Evolutionary conservation across 2,888 invertebrate genomes (phyloP).

Genomic region (Sericinus montela): DNA sequence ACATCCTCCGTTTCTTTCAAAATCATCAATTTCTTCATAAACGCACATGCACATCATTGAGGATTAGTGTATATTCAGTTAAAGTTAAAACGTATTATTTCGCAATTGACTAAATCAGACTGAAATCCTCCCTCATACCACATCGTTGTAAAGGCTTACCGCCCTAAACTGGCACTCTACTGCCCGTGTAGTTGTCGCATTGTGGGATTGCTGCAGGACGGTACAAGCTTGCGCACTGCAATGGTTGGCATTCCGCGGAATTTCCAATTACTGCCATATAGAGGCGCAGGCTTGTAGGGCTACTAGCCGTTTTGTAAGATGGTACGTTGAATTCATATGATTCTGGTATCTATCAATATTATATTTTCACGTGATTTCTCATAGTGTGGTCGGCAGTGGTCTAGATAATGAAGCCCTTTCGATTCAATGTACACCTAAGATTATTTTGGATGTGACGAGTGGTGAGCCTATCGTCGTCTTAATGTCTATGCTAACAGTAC

Average conservation of each 20-base stretch:
- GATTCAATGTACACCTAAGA: too few relatives aligned
- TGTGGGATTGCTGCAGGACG: constrained; percentile 41
- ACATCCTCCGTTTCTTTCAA: too few relatives aligned
- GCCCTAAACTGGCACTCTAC: constrained; percentile 23
- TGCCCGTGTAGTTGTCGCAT: constrained; percentile 43
- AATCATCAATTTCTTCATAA: too few relatives aligned
- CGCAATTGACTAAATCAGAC: neutral
- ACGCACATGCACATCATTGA: too few relatives aligned
- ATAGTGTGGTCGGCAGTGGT: too few relatives aligned
- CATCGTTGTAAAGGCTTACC: constrained; percentile 5
- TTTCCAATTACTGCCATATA: constrained; percentile 68
- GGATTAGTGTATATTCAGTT: neutral
- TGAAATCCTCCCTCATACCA: constrained; percentile 6
- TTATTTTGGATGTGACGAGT: too few relatives aligned
- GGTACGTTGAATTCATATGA: constrained; percentile 10
- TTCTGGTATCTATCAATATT: neutral
- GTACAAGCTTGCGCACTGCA: constrained; percentile 33
- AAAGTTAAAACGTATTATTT: constrained; percentile 8
- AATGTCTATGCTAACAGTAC: too few relatives aligned
- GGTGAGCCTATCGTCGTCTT: too few relatives aligned
- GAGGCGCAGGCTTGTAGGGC: constrained; percentile 44
- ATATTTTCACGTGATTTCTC: too few relatives aligned
- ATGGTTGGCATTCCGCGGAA: constrained; percentile 43
- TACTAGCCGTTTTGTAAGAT: constrained; percentile 19
- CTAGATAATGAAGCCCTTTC: too few relatives aligned